A percentile compares a stretch with the other conserved stretches of the same genome.
phyloP scores from a whole-genome alignment of 2,888 invertebrate species.

The Gerris lacustris region DNA sequence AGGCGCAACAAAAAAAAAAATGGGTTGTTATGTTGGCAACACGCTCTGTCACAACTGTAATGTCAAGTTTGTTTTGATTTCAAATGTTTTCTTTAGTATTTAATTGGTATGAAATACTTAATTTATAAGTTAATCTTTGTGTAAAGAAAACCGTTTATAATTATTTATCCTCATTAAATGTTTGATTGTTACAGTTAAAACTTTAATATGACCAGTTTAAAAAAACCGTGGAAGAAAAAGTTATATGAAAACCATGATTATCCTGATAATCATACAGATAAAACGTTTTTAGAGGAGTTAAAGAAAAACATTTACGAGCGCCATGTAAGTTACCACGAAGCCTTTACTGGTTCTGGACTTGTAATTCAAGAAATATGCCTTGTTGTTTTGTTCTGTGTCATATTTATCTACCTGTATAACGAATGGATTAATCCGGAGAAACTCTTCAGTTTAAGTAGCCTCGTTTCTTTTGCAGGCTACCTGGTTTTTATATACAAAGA shows the following conservation, averaged over 20 bases:
- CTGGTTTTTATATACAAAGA: slow-evolving; percentile 40
- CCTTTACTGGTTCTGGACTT: slow-evolving; percentile 60
- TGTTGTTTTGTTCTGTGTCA: slow-evolving; percentile 56
- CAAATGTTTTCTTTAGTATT: too few species aligned
- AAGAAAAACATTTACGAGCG: slow-evolving; percentile 69
- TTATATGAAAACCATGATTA: slow-evolving; percentile 75
- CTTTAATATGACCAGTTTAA: slow-evolving; percentile 20
- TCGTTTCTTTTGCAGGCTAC: slow-evolving; percentile 50
- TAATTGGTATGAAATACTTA: too few species aligned
- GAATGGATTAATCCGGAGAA: slow-evolving; percentile 51
- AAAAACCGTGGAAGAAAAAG: slow-evolving; percentile 69
- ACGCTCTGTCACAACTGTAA: too few species aligned
- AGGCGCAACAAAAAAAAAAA: too few species aligned
- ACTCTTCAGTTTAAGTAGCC: slow-evolving; percentile 47
- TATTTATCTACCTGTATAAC: slow-evolving; percentile 61
- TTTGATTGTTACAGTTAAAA: too few species aligned
- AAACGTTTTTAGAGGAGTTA: slow-evolving; percentile 70
- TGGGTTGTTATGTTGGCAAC: too few species aligned
- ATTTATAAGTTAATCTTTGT: too few species aligned
- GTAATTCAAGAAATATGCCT: slow-evolving; percentile 69
- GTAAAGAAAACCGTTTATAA: too few species aligned
- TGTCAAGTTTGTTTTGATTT: too few species aligned
- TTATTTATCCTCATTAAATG: too few species aligned
- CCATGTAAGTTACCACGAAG: slow-evolving; percentile 56
- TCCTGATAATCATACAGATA: slow-evolving; percentile 86